Percentiles rank a stretch among this genome's conserved stretches.
Conservation (phyloP, 2,797 vertebrate genomes). For the Lagodon rhomboides region DNA sequence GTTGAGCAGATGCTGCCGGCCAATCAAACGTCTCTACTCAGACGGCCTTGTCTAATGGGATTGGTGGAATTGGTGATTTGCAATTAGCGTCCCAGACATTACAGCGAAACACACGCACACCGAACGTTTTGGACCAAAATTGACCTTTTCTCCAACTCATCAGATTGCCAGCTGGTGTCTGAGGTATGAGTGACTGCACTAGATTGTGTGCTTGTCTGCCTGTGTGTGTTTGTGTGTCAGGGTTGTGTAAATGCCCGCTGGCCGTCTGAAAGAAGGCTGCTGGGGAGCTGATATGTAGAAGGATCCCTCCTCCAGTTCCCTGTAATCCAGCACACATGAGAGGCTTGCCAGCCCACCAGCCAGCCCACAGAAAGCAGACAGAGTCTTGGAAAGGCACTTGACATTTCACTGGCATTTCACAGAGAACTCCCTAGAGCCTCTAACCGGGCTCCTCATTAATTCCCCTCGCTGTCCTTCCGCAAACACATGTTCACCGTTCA, state of each 20-base stretch:
- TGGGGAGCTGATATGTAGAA: constrained; percentile 61
- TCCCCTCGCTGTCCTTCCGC: constrained; percentile 40
- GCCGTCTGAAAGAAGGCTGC: constrained; percentile 53
- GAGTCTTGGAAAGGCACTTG: constrained; percentile 77
- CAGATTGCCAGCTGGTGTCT: constrained; percentile 56
- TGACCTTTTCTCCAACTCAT: constrained; percentile 64
- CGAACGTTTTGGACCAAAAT: constrained; percentile 24
- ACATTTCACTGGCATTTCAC: constrained; percentile 83
- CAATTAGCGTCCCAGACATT: constrained; percentile 64
- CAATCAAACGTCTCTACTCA: constrained; percentile 67
- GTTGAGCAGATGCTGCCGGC: constrained; percentile 64
- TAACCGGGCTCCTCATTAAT: constrained; percentile 70
- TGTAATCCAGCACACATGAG: constrained; percentile 67
- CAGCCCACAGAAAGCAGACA: constrained; percentile 50
- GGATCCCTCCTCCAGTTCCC: constrained; percentile 55
- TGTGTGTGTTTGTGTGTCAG: constrained; percentile 32
- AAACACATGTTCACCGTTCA: constrained; percentile 53
- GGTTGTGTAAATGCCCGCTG: constrained; percentile 50
- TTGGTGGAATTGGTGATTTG: constrained; percentile 55
- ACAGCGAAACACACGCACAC: constrained; percentile 22
- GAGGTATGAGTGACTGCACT: constrained; percentile 10
- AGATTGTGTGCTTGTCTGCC: constrained; percentile 15
- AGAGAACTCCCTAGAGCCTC: constrained; percentile 62
- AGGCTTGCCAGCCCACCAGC: constrained; percentile 50
- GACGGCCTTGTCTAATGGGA: constrained; percentile 55